phyloP scores from a whole-genome alignment of 2,113 vertebrate species.

The Eulemur macaco region DNA sequence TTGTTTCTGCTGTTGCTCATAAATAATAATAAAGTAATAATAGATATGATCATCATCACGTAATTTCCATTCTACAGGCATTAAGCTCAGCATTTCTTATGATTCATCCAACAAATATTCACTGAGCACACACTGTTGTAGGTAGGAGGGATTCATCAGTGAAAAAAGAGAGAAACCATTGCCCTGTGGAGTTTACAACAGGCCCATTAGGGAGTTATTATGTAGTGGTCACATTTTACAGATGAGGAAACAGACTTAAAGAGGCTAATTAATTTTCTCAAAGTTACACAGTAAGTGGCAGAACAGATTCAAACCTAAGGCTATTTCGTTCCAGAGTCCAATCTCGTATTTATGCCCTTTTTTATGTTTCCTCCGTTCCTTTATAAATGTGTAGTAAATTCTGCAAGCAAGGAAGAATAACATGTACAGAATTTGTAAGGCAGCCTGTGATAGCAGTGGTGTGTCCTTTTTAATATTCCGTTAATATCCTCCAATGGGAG shows the following conservation, averaged over 20 bases:
- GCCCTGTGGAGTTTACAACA: neutral
- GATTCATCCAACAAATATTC: neutral
- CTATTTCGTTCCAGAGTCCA: neutral
- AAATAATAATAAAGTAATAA: neutral
- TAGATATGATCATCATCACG: neutral
- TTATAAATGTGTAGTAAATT: neutral
- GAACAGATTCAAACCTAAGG: neutral
- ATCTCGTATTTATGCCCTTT: neutral
- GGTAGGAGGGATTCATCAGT: too few species aligned
- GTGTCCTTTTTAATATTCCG: neutral
- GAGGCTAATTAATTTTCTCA: constrained; percentile 31
- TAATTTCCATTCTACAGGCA: neutral
- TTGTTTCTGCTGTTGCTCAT: neutral
- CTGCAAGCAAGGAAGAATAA: neutral
- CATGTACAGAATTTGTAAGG: neutral
- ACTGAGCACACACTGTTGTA: fast-evolving
- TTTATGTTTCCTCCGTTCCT: neutral
- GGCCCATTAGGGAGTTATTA: neutral
- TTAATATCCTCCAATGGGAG: neutral
- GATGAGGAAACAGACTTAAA: neutral
- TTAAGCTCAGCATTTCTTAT: neutral
- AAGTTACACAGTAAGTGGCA: neutral
- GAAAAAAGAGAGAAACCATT: neutral
- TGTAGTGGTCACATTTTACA: neutral
- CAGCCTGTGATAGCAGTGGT: too few species aligned